Base-by-base conservation (phyloP, 1,140 invertebrate species). In the Venturia canescens region DNA sequence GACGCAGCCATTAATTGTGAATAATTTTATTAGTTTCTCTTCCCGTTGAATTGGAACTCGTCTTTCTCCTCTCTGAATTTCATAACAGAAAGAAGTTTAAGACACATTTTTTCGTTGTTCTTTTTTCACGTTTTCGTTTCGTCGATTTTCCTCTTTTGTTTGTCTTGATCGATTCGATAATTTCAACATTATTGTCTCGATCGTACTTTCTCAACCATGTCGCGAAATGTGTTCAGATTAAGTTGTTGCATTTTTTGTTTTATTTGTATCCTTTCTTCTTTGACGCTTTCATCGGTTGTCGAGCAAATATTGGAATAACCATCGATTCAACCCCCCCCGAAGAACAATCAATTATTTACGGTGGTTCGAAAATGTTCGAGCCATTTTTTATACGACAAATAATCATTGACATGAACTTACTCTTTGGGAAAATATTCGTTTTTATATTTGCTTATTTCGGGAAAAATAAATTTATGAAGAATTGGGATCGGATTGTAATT, bases 211-310 rank as follows among this genome's bases (percentile, higher is more conserved):
- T n/a, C n/a, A 66, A 26, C 6, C 1, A 66, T 66, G 23, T 66
- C 9, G 38, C 53, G 53, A 57, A 18, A 66, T 26, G 13, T 26
- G 23, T 1, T 23, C 4, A 66, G 27, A 13, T 23, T 0, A 18
- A 57, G 21, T 18, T 57, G 53, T 57, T 66, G 60, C 60, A 66
- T 66, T 66, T 66, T 29, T 44, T 44, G 38, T 44, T 44, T 23
- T 57, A n/a, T 23, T 57, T 23, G 53, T 44, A 44, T 21, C 21
- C 5, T 57, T 57, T 18, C 53, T 57, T 57, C 21, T 57, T 57
- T 57, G 53, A 57, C 53, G 53, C 38, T 44, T 44, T 44, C 13
- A 44, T 11, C 38, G 38, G 7, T 3, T 44, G 38, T 44, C 38
- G 38, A 11, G 38, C 38, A 11, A 44, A 1, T 44, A 44, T 44